Evolutionary conservation across 2,113 vertebrate genomes (phyloP), one percentile per base, ranked within the genome.

Genomic region (Poeciliopsis turrubarensis): DNA sequence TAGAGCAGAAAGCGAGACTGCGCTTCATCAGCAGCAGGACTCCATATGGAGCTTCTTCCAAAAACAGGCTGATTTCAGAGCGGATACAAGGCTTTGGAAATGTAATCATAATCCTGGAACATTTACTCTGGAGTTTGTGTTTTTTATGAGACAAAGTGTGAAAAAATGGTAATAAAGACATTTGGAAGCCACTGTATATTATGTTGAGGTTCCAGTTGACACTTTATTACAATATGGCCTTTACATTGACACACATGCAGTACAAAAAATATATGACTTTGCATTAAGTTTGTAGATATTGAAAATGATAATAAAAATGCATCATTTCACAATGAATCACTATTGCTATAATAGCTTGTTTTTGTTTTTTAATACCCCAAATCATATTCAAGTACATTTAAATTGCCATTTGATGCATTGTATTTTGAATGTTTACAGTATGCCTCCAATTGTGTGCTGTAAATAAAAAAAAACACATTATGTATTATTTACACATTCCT

Each of bases 391-490:
- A 74, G 73, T 69, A 90, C 77, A 85, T 37, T 39, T 51, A 60
- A 32, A 41, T 19, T 32, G 71, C 60, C 79, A 37, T 26, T 17
- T n/a, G 68, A 67, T 27, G 57, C 39, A 47, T 76, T 39, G 17
- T 34, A 67, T 62, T 51, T 32, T 39, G 3, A 30, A 77, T 69
- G 72, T 68, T 80, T 79, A 69, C 75, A 78, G 66, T 65, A 69
- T 72, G 73, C 80, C 72, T 74, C 51, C 34, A 70, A 75, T 82
- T 60, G 80, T 79, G 84, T 75, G 84, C 75, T 78, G 70, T 14
- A 70, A 78, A 85, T 77, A 83, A 84, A 86, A 54, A 25, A 25
- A n/a, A 83, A 77, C 65, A 90, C 83, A 82, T 32, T 78, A 72
- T 81, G 71, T 72, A 81, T 69, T 30, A 73, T 82, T 37, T 83